Conservation (phyloP, 2,888 invertebrate genomes). For the Orchestes rusci region DNA sequence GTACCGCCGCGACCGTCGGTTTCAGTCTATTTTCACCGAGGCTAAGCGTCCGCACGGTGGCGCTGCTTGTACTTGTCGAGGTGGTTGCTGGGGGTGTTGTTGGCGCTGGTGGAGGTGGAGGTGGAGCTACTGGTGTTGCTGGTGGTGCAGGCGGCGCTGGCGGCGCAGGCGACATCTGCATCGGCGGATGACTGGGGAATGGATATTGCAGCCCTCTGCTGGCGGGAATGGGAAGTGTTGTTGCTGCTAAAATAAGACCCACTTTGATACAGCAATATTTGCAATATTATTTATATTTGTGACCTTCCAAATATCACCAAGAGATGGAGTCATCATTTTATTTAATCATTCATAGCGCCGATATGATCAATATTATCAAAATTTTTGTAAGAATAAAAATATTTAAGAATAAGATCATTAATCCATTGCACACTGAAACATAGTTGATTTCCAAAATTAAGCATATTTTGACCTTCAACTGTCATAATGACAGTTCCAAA, state of each 20-base stretch:
- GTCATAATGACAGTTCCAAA: too few relatives aligned
- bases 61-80: conserved; percentile 25
- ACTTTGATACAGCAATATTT: neutral
- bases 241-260: conserved; percentile 21
- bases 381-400: too few relatives aligned
- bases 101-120: conserved; percentile 15
- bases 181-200: conserved; percentile 69
- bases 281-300: too few relatives aligned
- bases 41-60: conserved; percentile 23
- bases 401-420: too few relatives aligned
- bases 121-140: conserved; percentile 22
- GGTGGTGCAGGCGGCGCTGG: conserved; percentile 3
- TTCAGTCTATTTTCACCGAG: conserved; percentile 40
- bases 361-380: too few relatives aligned
- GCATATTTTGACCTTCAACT: too few relatives aligned
- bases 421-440: too few relatives aligned
- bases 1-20: conserved; percentile 35
- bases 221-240: conserved; percentile 33
- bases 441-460: too few relatives aligned
- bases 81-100: conserved; percentile 23
- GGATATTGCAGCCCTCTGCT: conserved; percentile 65
- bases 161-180: conserved; percentile 37
- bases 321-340: too few relatives aligned
- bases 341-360: too few relatives aligned
- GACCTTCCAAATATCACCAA: too few relatives aligned